Percentiles rank a stretch among this genome's conserved stretches.
Conservation (phyloP, 2,113 vertebrate genomes). For the Sinocyclocheilus grahami region DNA sequence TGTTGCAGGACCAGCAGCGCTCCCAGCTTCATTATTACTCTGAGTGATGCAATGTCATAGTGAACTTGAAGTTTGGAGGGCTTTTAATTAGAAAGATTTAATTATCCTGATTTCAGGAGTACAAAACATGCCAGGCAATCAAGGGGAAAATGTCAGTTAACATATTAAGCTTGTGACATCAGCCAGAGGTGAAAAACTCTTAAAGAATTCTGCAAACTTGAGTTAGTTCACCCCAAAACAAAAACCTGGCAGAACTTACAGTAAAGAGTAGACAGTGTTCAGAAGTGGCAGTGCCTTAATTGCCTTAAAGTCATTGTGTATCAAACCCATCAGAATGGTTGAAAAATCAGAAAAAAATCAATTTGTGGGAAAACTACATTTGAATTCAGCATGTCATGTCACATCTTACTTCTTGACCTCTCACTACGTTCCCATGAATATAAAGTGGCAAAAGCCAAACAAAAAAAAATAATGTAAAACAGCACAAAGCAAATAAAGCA, state of each 20-base stretch:
- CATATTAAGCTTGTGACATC: slow-evolving; percentile 1
- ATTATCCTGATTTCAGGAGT: slow-evolving; percentile 50
- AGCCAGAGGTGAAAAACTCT: not conserved
- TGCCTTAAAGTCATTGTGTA: no score
- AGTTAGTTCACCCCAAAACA: not conserved
- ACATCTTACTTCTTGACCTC: no score
- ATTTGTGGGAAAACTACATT: no score
- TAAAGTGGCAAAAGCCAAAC: no score
- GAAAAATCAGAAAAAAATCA: no score
- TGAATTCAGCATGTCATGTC: no score
- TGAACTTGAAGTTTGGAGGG: slow-evolving; percentile 20
- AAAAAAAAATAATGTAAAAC: no score
- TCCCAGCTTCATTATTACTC: not conserved
- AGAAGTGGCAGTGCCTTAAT: no score
- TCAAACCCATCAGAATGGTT: no score
- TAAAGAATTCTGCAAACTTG: not conserved
- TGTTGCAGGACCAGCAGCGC: not conserved
- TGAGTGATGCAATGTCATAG: not conserved
- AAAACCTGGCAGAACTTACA: not conserved
- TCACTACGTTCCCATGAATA: no score
- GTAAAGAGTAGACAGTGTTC: no score
- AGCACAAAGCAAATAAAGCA: no score
- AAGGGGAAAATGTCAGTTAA: slow-evolving; percentile 28
- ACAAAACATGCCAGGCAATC: slow-evolving; percentile 38
- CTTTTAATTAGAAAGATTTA: slow-evolving; percentile 50